phyloP scores from a whole-genome alignment of 2,797 vertebrate species.

The Heteromormyrus szaboi region DNA sequence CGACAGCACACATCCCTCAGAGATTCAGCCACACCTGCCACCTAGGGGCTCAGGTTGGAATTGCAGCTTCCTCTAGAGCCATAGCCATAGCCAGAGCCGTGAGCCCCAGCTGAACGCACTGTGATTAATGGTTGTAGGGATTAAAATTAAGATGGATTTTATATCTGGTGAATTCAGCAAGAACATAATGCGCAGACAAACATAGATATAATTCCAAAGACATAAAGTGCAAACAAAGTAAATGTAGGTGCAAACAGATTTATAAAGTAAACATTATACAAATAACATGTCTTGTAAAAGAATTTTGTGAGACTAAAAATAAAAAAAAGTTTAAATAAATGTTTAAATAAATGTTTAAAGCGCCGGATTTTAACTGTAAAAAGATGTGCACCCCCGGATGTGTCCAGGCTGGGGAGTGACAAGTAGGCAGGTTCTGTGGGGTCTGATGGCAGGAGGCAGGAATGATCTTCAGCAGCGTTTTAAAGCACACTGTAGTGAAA shows the following conservation, averaged over 20 bases:
- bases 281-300: background rate
- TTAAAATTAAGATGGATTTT: background rate
- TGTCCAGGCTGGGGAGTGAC: background rate
- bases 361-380: background rate
- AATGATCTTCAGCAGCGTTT: background rate
- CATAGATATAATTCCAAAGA: background rate
- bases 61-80: background rate
- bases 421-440: background rate
- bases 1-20: background rate
- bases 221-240: background rate
- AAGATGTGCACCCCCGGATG: background rate
- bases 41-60: background rate
- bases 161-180: background rate
- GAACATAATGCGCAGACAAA: background rate
- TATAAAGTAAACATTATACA: background rate
- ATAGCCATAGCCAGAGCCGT: background rate
- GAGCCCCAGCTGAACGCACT: background rate
- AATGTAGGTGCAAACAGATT: background rate
- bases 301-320: background rate
- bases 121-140: background rate
- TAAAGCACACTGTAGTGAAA: background rate
- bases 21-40: background rate
- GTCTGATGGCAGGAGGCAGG: background rate
- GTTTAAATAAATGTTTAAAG: background rate
- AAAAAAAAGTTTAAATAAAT: background rate